Evolutionary conservation across 1,140 invertebrate genomes (phyloP).

Genomic region (Papilio aristodemus): DNA sequence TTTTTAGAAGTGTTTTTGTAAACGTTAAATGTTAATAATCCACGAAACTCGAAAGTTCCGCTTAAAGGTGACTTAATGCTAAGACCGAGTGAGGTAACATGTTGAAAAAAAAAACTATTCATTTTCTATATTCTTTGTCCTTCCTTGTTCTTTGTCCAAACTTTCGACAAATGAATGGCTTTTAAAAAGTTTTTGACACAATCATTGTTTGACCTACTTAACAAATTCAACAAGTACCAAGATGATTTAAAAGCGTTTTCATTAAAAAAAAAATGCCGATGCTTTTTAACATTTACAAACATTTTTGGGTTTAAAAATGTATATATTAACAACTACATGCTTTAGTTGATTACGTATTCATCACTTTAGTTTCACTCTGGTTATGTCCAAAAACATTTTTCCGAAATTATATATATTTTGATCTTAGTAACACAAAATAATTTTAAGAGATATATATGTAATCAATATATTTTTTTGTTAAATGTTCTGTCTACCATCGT

Average conservation of each 20-base stretch:
- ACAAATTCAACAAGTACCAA: neutral
- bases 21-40: neutral
- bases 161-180: conserved; percentile 12
- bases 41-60: conserved; percentile 9
- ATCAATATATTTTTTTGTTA: no score
- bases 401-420: no score
- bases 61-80: conserved; percentile 12
- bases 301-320: neutral
- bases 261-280: neutral
- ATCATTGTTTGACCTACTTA: conserved; percentile 8
- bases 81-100: conserved; percentile 16
- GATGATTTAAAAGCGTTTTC: neutral
- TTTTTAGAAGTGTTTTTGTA: no score
- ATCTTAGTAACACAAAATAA: no score
- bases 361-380: no score
- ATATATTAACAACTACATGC: neutral
- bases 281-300: neutral
- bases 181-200: conserved; percentile 18
- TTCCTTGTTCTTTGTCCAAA: conserved; percentile 15
- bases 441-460: no score
- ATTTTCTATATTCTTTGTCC: no score
- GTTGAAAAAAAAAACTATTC: conserved; percentile 18
- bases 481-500: neutral
- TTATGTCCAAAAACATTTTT: no score
- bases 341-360: no score